Evolutionary conservation across 2,797 vertebrate genomes (phyloP).

Genomic region (Glyptemys insculpta): DNA sequence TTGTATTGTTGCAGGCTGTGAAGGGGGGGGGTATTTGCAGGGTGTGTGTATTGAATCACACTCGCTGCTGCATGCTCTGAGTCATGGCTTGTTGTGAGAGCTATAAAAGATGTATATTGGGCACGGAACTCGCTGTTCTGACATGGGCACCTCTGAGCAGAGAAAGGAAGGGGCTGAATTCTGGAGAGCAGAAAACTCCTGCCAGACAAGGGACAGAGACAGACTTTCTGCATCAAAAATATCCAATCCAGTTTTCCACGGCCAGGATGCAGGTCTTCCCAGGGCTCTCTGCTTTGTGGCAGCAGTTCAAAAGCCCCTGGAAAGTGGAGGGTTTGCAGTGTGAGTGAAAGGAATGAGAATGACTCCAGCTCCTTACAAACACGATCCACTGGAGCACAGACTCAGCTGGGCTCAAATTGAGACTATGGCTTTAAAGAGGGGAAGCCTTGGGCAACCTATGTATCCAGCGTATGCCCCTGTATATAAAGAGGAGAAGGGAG

Average conservation of each 20-base stretch:
- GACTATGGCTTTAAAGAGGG: background rate
- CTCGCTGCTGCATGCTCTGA: background rate
- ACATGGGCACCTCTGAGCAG: background rate
- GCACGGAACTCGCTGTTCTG: fast-evolving
- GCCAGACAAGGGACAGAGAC: background rate
- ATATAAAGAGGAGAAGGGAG: background rate
- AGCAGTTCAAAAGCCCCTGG: background rate
- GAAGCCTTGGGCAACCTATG: background rate
- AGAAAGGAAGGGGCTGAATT: background rate
- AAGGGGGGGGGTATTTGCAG: fast-evolving
- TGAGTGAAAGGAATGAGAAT: fast-evolving
- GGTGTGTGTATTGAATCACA: too few relatives aligned
- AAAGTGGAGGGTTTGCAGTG: background rate
- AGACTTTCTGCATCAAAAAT: background rate
- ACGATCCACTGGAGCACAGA: background rate
- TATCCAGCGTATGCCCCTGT: background rate
- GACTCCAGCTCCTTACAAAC: background rate
- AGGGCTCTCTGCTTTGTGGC: background rate
- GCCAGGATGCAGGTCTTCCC: background rate
- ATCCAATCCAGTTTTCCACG: fast-evolving
- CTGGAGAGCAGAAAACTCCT: background rate
- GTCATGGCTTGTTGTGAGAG: background rate
- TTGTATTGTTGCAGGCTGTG: background rate
- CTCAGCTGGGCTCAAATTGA: background rate
- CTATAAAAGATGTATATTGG: fast-evolving